Evolutionary conservation across 2,797 vertebrate genomes (phyloP).

Genomic region (Fistularia commersonii): DNA sequence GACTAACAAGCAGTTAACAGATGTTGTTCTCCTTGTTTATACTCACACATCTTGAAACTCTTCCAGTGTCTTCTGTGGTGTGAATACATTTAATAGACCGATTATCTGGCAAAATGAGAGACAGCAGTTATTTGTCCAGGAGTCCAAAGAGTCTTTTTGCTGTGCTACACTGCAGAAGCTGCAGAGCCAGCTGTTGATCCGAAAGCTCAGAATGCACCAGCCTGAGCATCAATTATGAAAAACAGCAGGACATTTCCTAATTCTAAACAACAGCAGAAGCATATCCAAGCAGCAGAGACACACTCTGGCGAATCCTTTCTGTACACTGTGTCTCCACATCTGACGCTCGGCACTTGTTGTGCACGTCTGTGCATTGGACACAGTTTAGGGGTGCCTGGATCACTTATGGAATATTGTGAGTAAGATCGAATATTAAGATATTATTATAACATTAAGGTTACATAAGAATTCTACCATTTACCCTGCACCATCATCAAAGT

Average conservation of each 20-base stretch:
- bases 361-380: too few species aligned
- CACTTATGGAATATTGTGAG: too few species aligned
- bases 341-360: too few species aligned
- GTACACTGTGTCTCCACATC: too few species aligned
- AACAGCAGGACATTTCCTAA: conserved; percentile 9
- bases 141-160: not conserved
- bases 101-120: conserved; percentile 82
- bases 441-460: too few species aligned
- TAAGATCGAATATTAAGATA: too few species aligned
- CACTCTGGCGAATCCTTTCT: too few species aligned
- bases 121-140: conserved; percentile 7
- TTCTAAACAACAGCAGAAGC: conserved; percentile 1
- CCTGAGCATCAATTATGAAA: conserved; percentile 14
- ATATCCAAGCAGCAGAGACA: too few species aligned
- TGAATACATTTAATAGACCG: conserved; percentile 95
- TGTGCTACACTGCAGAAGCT: conserved; percentile 1
- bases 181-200: not conserved
- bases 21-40: conserved; percentile 8
- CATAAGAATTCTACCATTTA: too few species aligned
- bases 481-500: too few species aligned
- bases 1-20: conserved; percentile 10
- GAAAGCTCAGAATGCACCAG: conserved; percentile 9
- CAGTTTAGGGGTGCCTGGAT: too few species aligned
- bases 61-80: conserved; percentile 96
- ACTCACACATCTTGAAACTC: conserved; percentile 99